phyloP scores from a whole-genome alignment of 2,888 invertebrate genomes.

The Eugnorisma glareosa region DNA sequence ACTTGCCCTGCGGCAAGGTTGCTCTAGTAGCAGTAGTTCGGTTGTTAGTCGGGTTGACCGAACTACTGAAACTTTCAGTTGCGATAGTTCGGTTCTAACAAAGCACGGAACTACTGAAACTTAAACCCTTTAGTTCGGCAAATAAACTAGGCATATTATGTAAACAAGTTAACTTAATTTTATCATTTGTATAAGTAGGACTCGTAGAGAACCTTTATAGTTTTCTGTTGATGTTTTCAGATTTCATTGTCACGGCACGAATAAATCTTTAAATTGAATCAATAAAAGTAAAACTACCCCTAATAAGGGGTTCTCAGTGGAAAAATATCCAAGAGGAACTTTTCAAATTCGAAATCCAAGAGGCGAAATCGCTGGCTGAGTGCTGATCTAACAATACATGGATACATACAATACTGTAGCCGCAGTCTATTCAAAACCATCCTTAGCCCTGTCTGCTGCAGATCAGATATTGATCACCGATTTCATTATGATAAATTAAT shows the following conservation, averaged over 20 bases:
- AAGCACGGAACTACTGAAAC: too few relatives aligned
- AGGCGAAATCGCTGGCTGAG: too few relatives aligned
- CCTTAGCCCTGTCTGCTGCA: neutral
- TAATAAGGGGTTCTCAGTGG: neutral
- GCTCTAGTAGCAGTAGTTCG: too few relatives aligned
- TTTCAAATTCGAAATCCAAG: neutral
- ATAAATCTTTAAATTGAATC: neutral
- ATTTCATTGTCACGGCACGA: neutral
- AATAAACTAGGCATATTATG: too few relatives aligned
- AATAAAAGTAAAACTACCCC: neutral
- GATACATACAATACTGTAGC: neutral
- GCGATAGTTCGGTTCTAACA: too few relatives aligned
- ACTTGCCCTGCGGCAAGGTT: neutral
- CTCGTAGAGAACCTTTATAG: neutral
- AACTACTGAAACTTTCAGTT: too few relatives aligned
- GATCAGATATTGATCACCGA: conserved; percentile 19
- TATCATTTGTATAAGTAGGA: neutral
- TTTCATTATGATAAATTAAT: conserved; percentile 37
- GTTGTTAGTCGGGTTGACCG: too few relatives aligned
- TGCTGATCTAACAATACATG: neutral
- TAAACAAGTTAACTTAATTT: too few relatives aligned
- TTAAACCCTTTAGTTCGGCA: too few relatives aligned
- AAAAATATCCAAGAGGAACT: neutral
- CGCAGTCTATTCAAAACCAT: neutral
- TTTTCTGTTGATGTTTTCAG: neutral